These are phyloP conservation scores for Rachycentron canadum DNA, from an alignment of 2,797 vertebrate species.

Conservation along the genomic window DNA sequence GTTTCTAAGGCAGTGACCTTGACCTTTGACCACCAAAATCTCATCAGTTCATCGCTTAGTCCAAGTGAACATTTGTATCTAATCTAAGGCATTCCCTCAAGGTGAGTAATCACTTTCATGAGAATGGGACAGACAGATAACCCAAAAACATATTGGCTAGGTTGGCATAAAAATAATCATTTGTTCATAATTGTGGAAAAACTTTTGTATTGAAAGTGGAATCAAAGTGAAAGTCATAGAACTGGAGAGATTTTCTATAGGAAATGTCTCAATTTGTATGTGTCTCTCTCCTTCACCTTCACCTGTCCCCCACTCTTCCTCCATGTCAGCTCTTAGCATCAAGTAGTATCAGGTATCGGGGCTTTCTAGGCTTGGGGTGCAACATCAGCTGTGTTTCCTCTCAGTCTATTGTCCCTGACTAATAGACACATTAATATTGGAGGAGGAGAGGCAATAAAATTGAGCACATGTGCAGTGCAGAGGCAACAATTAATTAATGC, in stretches of 20 bases:
- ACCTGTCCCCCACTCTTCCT: conserved; percentile 42
- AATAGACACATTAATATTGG: conserved; percentile 80
- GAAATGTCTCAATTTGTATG: not conserved
- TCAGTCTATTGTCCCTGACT: conserved; percentile 64
- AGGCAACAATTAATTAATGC: conserved; percentile 1
- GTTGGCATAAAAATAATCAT: too few relatives aligned
- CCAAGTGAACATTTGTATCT: too few relatives aligned
- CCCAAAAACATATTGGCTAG: too few relatives aligned
- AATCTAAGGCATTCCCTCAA: too few relatives aligned
- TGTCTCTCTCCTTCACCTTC: conserved; percentile 21
- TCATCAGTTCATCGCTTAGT: too few relatives aligned
- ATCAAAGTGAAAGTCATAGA: not conserved
- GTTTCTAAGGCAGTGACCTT: too few relatives aligned
- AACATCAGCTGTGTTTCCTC: conserved; percentile 66
- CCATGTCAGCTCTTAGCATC: conserved; percentile 33
- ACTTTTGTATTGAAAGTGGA: not conserved
- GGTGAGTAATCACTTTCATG: too few relatives aligned
- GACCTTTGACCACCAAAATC: too few relatives aligned
- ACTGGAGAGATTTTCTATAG: not conserved
- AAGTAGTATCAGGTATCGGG: conserved; percentile 67
- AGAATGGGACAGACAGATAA: too few relatives aligned
- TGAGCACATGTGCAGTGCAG: conserved; percentile 8
- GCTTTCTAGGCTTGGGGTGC: conserved; percentile 56
- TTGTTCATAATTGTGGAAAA: too few relatives aligned
- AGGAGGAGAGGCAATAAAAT: conserved; percentile 55